These are phyloP conservation scores for Lutjanus erythropterus DNA, from an alignment of 2,113 vertebrate genomes.

Conservation along the genomic window DNA sequence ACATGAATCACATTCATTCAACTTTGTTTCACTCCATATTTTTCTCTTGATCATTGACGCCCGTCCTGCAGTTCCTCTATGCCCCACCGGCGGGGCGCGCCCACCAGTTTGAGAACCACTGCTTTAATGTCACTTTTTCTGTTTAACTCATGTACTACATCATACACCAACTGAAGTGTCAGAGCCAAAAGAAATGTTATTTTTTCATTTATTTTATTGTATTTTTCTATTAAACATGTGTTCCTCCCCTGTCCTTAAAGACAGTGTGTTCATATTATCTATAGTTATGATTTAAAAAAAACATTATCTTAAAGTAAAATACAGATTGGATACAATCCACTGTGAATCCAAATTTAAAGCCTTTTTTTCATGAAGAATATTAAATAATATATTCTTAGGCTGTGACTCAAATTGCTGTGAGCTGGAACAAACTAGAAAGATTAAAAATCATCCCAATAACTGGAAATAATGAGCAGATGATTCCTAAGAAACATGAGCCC, in stretches of 20 bases:
- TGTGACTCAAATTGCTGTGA: too few species aligned
- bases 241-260: neutral
- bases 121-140: neutral
- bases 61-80: too few species aligned
- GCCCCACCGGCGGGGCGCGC: too few species aligned
- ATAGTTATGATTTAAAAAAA: neutral
- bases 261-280: neutral
- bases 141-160: neutral
- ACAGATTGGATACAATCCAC: neutral
- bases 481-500: too few species aligned
- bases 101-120: too few species aligned
- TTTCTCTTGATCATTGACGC: too few species aligned
- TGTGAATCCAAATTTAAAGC: too few species aligned
- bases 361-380: neutral
- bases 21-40: too few species aligned
- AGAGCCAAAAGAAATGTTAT: neutral
- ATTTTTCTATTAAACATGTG: slow-evolving; percentile 5
- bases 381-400: neutral
- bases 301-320: neutral
- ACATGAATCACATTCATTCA: too few species aligned
- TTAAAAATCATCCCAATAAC: too few species aligned
- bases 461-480: too few species aligned
- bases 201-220: neutral
- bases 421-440: too few species aligned
- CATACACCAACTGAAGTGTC: neutral